Evolutionary conservation across 2,113 vertebrate genomes (phyloP), one percentile per base, ranked within the genome.

Genomic region (Atractosteus spatula): DNA sequence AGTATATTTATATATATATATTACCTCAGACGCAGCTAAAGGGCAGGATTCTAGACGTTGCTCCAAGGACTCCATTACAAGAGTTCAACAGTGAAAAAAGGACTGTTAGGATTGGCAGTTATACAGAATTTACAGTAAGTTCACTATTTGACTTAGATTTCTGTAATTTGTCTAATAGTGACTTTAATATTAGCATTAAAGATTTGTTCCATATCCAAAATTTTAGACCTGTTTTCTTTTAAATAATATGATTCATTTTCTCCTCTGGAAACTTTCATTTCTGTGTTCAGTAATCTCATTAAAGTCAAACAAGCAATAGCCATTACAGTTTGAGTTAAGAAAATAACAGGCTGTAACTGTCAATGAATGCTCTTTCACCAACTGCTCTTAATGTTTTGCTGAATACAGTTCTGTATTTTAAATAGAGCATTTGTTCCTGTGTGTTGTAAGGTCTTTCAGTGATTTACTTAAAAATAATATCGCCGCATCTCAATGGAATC

Each of bases 81-180:
- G 81, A 82, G 41, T 74, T 69, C 65, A 85, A 83, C 75, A 69
- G 80, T 55, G 78, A 81, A 56, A 66, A 80, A 51, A 78, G 74
- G 8, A 73, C 61, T 3, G 4, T 61, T 14, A 2, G 66, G 0
- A 71, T 82, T 61, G 74, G 68, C 42, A 77, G 64, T 70, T 85
- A 83, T 71, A 73, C 78, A 0, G 78, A 81, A 14, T 85, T 85
- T 78, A 79, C 80, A 12, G 83, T 85, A 71, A 85, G 80, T 59
- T 45, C 67, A 55, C 57, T 16, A 68, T 68, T 42, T 3, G 8
- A 10, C 12, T 16, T 13, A 59, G 42, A 29, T 72, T 56, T 72
- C 62, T 56, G 29, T 29, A 2, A 29, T 29, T 29, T 29, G 29
- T 29, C 29, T 29, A 29, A 29, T 29, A 29, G 29, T 2, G 29